phyloP scores from a whole-genome alignment of 2,888 invertebrate genomes.

The Acleris holmiana region DNA sequence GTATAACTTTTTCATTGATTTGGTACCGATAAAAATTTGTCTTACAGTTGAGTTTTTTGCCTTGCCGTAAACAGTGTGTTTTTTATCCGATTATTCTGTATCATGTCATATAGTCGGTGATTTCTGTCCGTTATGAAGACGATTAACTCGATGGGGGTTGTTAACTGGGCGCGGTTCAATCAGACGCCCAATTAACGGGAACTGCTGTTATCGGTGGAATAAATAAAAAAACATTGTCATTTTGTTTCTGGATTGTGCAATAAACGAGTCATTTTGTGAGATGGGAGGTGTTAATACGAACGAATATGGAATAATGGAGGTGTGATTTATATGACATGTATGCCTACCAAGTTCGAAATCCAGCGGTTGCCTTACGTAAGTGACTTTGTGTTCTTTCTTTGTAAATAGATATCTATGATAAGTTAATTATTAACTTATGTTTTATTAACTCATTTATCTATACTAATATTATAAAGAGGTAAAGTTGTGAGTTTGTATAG shows the following conservation, averaged over 20 bases:
- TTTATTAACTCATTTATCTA: too few relatives aligned
- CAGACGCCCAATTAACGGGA: slow-evolving; percentile 24
- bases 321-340: too few relatives aligned
- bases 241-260: slow-evolving; percentile 1
- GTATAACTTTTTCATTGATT: too few relatives aligned
- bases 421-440: too few relatives aligned
- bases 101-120: slow-evolving; percentile 9
- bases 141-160: slow-evolving; percentile 21
- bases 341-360: not conserved
- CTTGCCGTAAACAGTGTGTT: not conserved
- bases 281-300: too few relatives aligned
- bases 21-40: too few relatives aligned
- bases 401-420: too few relatives aligned
- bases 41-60: too few relatives aligned
- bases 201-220: not conserved
- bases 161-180: slow-evolving; percentile 29
- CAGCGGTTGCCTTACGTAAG: not conserved
- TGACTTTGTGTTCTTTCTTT: too few relatives aligned
- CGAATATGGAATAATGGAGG: too few relatives aligned
- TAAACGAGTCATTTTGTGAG: not conserved
- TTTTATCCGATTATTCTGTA: slow-evolving; percentile 3
- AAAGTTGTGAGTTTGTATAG: too few relatives aligned
- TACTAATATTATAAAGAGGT: too few relatives aligned
- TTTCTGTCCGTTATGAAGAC: slow-evolving; percentile 24
- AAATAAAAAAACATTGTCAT: slow-evolving; percentile 11